These are phyloP conservation scores for Indicator indicator DNA, from an alignment of 2,113 vertebrate genomes.

Conservation along the genomic window DNA sequence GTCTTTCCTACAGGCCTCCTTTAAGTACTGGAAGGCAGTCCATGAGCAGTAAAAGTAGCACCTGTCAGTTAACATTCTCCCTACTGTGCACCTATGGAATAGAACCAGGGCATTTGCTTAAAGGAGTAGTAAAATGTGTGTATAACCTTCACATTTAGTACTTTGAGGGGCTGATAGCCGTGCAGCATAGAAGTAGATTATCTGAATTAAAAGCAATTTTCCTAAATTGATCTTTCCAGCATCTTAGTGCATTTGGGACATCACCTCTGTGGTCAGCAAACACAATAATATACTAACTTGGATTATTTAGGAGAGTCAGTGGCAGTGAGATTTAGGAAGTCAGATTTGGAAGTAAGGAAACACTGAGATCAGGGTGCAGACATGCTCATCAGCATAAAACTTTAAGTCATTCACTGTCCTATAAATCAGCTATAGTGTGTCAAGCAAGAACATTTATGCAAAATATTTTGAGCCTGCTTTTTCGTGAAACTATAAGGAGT, in stretches of 20 bases:
- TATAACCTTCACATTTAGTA: not conserved
- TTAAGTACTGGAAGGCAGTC: not conserved
- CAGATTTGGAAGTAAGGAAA: not conserved
- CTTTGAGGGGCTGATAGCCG: not conserved
- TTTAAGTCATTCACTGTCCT: not conserved
- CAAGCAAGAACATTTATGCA: not conserved
- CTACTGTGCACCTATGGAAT: not conserved
- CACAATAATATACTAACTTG: not conserved
- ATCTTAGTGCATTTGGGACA: not conserved
- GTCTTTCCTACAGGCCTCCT: not conserved
- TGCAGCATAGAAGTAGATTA: not conserved
- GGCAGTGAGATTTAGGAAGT: not conserved
- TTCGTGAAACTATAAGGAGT: not conserved
- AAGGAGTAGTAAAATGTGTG: not conserved
- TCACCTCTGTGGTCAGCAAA: not conserved
- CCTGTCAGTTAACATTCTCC: not conserved
- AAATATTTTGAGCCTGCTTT: not conserved
- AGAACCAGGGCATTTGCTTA: not conserved
- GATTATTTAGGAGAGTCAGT: not conserved
- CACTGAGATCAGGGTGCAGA: fast-evolving
- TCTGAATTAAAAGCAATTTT: not conserved
- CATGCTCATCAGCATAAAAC: not conserved
- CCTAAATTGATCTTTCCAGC: not conserved
- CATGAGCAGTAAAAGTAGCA: fast-evolving
- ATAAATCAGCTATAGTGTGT: not conserved